Conservation (phyloP, 1,140 invertebrate species). For the Neodiprion pinetum region DNA sequence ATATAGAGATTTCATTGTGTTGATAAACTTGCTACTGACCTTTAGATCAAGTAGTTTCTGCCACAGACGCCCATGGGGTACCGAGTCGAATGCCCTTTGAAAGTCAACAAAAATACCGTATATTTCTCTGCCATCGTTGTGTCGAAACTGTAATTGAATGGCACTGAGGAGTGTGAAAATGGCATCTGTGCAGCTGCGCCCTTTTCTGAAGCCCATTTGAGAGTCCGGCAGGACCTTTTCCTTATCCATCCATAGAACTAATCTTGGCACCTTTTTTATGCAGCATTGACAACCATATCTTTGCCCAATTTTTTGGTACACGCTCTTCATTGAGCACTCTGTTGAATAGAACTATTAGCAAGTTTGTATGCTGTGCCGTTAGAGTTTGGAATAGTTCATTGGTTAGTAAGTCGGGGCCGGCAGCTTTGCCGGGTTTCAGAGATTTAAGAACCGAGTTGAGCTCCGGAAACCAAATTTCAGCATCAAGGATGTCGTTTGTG, state of each 20-base stretch:
- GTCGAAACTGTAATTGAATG: constrained; percentile 23
- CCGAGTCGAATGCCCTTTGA: constrained; percentile 30
- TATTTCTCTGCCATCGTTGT: constrained; percentile 21
- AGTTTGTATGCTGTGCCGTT: not conserved
- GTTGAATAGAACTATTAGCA: constrained; percentile 21
- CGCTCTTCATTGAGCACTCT: constrained; percentile 17
- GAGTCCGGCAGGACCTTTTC: constrained; percentile 26
- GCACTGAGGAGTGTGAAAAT: constrained; percentile 27
- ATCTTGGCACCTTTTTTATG: constrained; percentile 30
- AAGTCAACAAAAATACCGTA: constrained; percentile 39
- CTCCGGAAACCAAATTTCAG: constrained; percentile 14
- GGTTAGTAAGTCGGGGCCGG: constrained; percentile 13
- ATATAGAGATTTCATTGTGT: constrained; percentile 32
- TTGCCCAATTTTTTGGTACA: constrained; percentile 16
- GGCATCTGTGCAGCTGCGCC: constrained; percentile 27
- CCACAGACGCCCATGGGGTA: constrained; percentile 33
- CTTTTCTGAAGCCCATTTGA: constrained; percentile 14
- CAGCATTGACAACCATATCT: constrained; percentile 21
- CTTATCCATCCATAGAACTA: constrained; percentile 23
- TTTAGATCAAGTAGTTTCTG: constrained; percentile 26
- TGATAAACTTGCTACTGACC: constrained; percentile 32
- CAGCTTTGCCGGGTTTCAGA: constrained; percentile 17
- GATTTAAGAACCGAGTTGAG: constrained; percentile 14
- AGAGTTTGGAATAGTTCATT: constrained; percentile 22
- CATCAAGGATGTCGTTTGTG: constrained; percentile 2